Conservation (phyloP, 1,140 invertebrate species). For the Brachionus rotundiformis region DNA sequence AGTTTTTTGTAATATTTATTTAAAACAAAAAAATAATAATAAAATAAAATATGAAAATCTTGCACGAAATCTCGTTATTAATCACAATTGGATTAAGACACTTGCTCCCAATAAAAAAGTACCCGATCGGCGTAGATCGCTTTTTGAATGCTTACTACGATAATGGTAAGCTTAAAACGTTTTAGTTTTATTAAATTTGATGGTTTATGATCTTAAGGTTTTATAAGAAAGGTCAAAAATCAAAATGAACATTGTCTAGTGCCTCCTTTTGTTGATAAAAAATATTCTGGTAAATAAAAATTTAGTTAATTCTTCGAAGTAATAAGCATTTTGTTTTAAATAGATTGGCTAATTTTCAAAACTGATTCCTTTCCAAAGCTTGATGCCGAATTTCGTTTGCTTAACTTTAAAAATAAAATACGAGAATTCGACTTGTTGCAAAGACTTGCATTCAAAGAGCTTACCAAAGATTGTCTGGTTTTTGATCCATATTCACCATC, state of each 20-base stretch:
- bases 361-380: not conserved
- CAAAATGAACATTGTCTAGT: not conserved
- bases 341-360: conserved; percentile 16
- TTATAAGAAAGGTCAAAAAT: conserved; percentile 15
- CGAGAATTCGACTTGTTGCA: not conserved
- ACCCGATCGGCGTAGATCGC: not conserved
- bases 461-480: not conserved
- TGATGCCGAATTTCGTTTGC: not conserved
- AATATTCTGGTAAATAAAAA: conserved; percentile 3
- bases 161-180: not conserved
- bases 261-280: not conserved
- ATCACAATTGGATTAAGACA: conserved; percentile 8
- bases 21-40: not conserved
- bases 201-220: not conserved
- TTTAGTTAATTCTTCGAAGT: no score
- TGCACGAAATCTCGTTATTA: not conserved
- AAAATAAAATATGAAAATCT: conserved; percentile 19
- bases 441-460: conserved; percentile 27
- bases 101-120: not conserved
- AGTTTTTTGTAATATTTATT: not conserved
- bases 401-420: not conserved
- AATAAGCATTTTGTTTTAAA: not conserved
- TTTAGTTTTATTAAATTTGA: not conserved
- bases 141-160: not conserved
- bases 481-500: conserved; percentile 6